Evolutionary conservation across 2,113 vertebrate species (phyloP).

Genomic region (Phrynosoma platyrhinos): DNA sequence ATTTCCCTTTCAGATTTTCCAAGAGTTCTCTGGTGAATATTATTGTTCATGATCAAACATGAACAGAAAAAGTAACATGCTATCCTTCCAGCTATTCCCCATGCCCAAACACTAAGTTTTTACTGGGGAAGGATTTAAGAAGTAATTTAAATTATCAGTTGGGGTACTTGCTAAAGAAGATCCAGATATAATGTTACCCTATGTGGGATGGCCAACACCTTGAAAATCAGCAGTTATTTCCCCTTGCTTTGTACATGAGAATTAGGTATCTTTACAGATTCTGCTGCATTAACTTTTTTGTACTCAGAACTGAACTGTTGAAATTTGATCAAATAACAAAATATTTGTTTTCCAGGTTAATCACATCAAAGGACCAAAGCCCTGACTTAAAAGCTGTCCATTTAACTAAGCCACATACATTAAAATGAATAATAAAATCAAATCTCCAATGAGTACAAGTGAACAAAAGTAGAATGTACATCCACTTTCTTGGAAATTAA

Average conservation of each 20-base stretch:
- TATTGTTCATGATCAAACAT: not conserved
- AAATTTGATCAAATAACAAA: not conserved
- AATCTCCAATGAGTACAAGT: not conserved
- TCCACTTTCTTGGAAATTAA: not conserved
- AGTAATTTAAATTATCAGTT: not conserved
- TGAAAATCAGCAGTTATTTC: not conserved
- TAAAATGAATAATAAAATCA: not conserved
- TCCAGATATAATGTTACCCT: not conserved
- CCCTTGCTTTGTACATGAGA: not conserved
- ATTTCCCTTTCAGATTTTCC: too few species aligned
- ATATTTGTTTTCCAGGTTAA: not conserved
- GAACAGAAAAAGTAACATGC: not conserved
- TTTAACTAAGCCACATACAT: not conserved
- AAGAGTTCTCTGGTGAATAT: too few species aligned
- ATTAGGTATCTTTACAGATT: not conserved
- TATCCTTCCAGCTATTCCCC: not conserved
- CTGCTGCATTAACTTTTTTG: not conserved
- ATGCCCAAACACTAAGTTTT: not conserved
- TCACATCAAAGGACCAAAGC: not conserved
- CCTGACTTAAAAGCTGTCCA: not conserved
- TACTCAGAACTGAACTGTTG: not conserved
- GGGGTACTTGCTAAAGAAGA: not conserved
- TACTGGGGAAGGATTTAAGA: not conserved
- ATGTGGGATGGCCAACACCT: not conserved
- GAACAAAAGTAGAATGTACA: not conserved